phyloP scores from a whole-genome alignment of 2,888 invertebrate species.

The Dichetophora obliterata region DNA sequence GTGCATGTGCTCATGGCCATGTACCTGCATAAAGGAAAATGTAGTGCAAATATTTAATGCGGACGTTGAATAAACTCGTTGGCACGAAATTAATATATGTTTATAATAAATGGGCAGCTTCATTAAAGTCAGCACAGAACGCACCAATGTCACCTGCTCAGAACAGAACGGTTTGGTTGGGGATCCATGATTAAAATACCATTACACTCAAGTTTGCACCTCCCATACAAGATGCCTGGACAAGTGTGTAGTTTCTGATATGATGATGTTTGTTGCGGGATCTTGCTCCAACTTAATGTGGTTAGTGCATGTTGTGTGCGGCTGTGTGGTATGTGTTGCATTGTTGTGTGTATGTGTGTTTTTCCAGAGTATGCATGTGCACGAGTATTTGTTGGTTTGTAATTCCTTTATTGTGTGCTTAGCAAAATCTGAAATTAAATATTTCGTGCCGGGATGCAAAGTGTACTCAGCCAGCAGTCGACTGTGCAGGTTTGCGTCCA shows the following conservation, averaged over 20 bases:
- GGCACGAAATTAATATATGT: conserved; percentile 40
- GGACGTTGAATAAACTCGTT: conserved; percentile 54
- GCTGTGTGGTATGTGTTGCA: conserved; percentile 2
- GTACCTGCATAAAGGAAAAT: conserved; percentile 54
- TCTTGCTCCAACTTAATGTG: not conserved
- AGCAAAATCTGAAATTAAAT: conserved; percentile 64
- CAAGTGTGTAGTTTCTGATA: not conserved
- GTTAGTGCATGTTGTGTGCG: not conserved
- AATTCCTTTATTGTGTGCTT: conserved; percentile 38
- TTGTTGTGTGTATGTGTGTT: conserved; percentile 5
- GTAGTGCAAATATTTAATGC: conserved; percentile 65
- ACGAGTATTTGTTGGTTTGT: conserved; percentile 20
- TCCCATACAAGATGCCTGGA: not conserved
- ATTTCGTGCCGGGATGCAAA: conserved; percentile 57
- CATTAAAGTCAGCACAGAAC: not conserved
- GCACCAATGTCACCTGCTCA: not conserved
- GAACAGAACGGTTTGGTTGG: not conserved
- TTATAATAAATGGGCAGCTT: conserved; percentile 38
- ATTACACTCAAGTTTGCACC: conserved; percentile 16
- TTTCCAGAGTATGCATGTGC: not conserved
- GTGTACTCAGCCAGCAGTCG: conserved; percentile 51
- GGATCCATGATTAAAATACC: conserved; percentile 17
- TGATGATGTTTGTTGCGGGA: not conserved
- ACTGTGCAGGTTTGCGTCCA: conserved; percentile 27
- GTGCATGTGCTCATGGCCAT: conserved; percentile 10